Base-by-base conservation (phyloP, 1,140 invertebrate genomes). In the Tetramorium alpestre region DNA sequence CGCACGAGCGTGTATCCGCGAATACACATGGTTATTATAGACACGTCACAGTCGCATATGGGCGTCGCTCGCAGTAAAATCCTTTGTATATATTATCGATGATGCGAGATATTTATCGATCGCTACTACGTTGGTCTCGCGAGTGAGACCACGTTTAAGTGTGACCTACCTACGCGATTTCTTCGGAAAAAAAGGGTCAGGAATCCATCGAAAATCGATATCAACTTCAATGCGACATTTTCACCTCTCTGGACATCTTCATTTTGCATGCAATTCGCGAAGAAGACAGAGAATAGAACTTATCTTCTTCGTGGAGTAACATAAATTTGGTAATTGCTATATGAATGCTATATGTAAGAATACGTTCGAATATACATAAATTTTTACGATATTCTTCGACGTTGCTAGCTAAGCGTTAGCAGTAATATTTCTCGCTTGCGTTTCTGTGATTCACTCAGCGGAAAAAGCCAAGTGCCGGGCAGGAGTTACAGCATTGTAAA, bases 1-100 rank as follows among this genome's bases (percentile, higher is more conserved):
- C 44, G 28, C 65, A 69, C 47, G 51, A 76, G 65, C 73, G 38
- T 89, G 65, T 54, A 80, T 82, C 51, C 85, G 58, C 41, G 25
- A 77, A 78, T 64, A 65, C 69, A 56, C 82, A 81, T 54, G 81
- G 70, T 65, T 87, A 84, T 84, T 89, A 92, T 92, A 91, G 87
- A 91, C 87, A 87, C 80, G 89, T 92, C 87, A 90, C 72, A 86
- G 69, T 88, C 73, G 75, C 70, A 75, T 91, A 86, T 89, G 80
- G 67, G 54, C 25, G 60, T 54, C 56, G 41, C 11, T 54, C 33
- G 80, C 70, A 87, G 33, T 91, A 91, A 91, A 91, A 88, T 64
- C 47, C 33, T 25, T 82, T 67, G 75, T 87, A 87, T 87, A 82
- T 89, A 87, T 86, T 87, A 87, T 87, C 85, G 47, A 13, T 51